phyloP scores from a whole-genome alignment of 2,888 invertebrate genomes.

The Oxyteleia sp. region DNA sequence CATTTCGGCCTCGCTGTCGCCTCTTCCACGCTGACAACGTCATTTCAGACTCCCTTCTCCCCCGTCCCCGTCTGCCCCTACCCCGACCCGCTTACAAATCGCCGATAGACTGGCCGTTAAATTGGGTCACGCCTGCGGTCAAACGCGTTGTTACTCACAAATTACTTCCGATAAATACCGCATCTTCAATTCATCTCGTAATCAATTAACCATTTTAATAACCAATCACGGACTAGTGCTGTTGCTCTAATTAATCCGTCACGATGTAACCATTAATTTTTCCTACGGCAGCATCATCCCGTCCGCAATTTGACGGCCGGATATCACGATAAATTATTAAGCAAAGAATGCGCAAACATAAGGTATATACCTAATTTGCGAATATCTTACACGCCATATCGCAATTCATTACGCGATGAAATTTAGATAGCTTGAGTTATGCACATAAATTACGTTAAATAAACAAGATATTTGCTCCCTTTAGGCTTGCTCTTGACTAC shows the following conservation, averaged over 20 bases:
- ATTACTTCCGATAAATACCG: conserved; percentile 85
- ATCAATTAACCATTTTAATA: conserved; percentile 53
- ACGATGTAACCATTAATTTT: background rate
- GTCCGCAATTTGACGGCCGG: no score
- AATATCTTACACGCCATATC: conserved; percentile 53
- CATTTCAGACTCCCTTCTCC: conserved; percentile 70
- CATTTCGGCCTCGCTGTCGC: conserved; percentile 67
- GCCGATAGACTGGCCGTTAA: conserved; percentile 83
- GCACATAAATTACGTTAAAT: conserved; percentile 63
- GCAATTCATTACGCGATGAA: conserved; percentile 58
- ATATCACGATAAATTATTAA: conserved; percentile 16
- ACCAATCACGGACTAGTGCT: conserved; percentile 34
- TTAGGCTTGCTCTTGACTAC: conserved; percentile 32
- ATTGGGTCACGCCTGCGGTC: conserved; percentile 83
- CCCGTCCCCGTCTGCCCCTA: no score
- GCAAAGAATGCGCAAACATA: conserved; percentile 33
- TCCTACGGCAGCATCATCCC: no score
- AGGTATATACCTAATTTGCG: conserved; percentile 16
- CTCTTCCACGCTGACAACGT: conserved; percentile 72
- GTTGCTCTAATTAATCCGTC: conserved; percentile 1
- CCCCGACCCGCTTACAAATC: conserved; percentile 76
- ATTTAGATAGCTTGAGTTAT: conserved; percentile 58
- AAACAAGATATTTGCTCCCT: conserved; percentile 60
- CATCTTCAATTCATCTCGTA: conserved; percentile 55
- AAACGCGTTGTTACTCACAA: conserved; percentile 82